A percentile compares a stretch with the other conserved stretches of the same genome.
Evolutionary conservation across 2,888 invertebrate species (phyloP).

Genomic region (Lasioglossum calceatum): DNA sequence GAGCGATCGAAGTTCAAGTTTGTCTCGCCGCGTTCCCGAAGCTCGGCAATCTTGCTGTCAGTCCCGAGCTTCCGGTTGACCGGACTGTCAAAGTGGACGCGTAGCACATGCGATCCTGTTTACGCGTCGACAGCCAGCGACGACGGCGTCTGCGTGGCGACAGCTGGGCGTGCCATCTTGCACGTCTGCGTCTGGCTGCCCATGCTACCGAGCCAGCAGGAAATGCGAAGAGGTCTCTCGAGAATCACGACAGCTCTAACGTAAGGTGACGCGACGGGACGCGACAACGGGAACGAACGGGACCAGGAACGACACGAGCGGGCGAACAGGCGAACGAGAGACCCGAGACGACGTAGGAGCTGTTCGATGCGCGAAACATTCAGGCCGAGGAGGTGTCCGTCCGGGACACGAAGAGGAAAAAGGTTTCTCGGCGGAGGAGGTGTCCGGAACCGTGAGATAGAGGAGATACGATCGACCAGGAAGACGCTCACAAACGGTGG

Average conservation of each 20-base stretch:
- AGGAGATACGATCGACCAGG: neutral
- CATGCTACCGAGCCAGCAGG: conserved; percentile 78
- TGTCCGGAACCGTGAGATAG: neutral
- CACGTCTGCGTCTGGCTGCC: conserved; percentile 83
- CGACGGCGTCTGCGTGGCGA: conserved; percentile 76
- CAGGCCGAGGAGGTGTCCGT: neutral
- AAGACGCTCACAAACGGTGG: neutral
- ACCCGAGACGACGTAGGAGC: conserved; percentile 16
- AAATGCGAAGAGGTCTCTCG: conserved; percentile 15
- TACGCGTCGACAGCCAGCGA: conserved; percentile 59
- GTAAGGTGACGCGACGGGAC: conserved; percentile 8
- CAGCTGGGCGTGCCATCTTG: conserved; percentile 81
- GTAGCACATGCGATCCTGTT: conserved; percentile 73
- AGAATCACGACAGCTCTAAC: neutral
- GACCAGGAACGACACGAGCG: conserved; percentile 23
- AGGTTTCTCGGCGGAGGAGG: neutral
- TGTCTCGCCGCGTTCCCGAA: neutral
- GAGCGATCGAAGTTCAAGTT: neutral
- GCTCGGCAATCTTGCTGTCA: neutral
- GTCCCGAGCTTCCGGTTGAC: neutral
- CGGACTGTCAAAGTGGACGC: neutral
- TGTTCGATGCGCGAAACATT: conserved; percentile 3
- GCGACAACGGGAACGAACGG: conserved; percentile 13
- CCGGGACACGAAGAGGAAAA: no score
- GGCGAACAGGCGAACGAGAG: conserved; percentile 30